phyloP scores from a whole-genome alignment of 53 echinoderm and acorn worm species.

The Antedon mediterranea region DNA sequence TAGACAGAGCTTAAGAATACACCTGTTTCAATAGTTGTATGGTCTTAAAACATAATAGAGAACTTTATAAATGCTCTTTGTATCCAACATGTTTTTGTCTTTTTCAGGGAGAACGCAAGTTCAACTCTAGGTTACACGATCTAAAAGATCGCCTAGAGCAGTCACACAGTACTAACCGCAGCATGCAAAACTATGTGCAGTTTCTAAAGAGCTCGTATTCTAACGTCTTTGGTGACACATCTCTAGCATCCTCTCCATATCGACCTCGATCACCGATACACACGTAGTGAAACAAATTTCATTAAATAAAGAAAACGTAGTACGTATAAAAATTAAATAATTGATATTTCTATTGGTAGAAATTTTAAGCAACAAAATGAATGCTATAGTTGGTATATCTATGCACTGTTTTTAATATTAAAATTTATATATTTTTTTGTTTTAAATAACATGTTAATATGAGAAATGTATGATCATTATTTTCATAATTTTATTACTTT shows the following conservation, averaged over 20 bases:
- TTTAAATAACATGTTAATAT: neutral
- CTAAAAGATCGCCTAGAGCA: conserved; percentile 91
- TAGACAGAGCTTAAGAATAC: too few relatives aligned
- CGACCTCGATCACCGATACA: conserved; percentile 25
- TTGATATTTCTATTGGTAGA: too few relatives aligned
- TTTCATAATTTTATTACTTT: neutral
- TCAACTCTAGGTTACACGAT: conserved; percentile 81
- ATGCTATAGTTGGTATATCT: neutral
- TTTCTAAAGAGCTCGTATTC: conserved; percentile 93
- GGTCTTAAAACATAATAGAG: neutral
- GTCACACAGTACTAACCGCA: conserved; percentile 95
- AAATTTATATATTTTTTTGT: neutral
- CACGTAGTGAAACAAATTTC: conserved; percentile 8
- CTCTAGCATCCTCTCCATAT: conserved; percentile 46
- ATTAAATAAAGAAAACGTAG: neutral
- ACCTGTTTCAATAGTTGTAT: neutral
- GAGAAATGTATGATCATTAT: neutral
- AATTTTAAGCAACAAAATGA: neutral
- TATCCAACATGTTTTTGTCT: neutral
- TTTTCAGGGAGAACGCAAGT: conserved; percentile 68
- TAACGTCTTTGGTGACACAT: conserved; percentile 89
- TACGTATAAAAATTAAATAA: too few relatives aligned
- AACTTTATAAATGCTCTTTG: neutral
- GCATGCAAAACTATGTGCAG: conserved; percentile 99
- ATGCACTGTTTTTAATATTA: neutral